Conservation (phyloP, 2,797 vertebrate genomes). For the Geotria australis region DNA sequence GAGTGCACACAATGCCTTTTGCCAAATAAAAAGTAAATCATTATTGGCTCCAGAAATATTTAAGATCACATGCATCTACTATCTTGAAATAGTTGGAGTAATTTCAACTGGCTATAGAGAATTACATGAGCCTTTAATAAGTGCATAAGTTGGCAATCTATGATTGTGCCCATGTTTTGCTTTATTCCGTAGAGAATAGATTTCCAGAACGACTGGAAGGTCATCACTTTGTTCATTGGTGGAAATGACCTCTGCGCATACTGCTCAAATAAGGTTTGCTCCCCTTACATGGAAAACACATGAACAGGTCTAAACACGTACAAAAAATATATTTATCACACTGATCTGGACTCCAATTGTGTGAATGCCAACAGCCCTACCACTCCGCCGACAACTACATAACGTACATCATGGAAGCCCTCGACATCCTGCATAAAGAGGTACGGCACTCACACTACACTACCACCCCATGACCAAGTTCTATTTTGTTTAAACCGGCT, state of each 20-base stretch:
- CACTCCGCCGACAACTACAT: conserved; percentile 28
- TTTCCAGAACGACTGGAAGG: conserved; percentile 52
- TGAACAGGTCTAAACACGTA: too few species aligned
- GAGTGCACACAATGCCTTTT: background rate
- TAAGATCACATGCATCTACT: too few species aligned
- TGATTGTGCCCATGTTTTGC: background rate
- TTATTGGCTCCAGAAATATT: too few species aligned
- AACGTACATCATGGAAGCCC: conserved; percentile 21
- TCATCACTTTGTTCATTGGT: conserved; percentile 52
- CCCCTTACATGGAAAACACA: too few species aligned
- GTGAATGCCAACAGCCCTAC: conserved; percentile 13
- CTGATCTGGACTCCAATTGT: too few species aligned
- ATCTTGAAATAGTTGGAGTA: too few species aligned
- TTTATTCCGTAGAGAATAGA: conserved; percentile 21
- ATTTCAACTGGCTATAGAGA: too few species aligned
- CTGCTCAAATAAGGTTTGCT: conserved; percentile 25
- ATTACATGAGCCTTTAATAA: too few species aligned
- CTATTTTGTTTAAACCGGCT: too few species aligned
- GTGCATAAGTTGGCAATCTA: background rate
- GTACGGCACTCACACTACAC: conserved; percentile 14
- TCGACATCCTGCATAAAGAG: conserved; percentile 47
- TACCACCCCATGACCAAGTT: too few species aligned
- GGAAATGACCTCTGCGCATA: conserved; percentile 41
- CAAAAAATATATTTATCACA: too few species aligned
- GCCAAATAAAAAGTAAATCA: too few species aligned